Conservation (phyloP, 64 coral and sea anemone species). For the Stichodactyla helianthus region DNA sequence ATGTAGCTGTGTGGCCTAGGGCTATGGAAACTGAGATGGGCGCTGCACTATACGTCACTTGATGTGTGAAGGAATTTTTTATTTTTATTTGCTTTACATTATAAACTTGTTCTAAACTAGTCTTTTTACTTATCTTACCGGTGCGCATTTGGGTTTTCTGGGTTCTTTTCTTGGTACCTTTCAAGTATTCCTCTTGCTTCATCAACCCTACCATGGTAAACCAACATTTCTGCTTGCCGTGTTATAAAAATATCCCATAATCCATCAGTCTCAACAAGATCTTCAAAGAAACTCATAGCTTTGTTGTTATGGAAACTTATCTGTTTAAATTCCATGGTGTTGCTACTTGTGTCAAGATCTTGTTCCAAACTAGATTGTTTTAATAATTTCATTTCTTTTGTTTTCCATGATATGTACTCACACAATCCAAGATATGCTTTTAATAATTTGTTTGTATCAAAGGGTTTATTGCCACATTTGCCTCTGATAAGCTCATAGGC, state of each 20-base stretch:
- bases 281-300: slow-evolving; percentile 58
- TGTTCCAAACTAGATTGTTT: not conserved
- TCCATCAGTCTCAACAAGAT: slow-evolving; percentile 45
- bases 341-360: not conserved
- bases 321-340: slow-evolving; percentile 2
- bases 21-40: too few relatives aligned
- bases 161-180: slow-evolving; percentile 66
- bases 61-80: too few relatives aligned
- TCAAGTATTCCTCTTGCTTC: slow-evolving; percentile 48
- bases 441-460: slow-evolving; percentile 34
- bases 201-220: slow-evolving; percentile 49
- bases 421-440: slow-evolving; percentile 68
- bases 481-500: slow-evolving; percentile 65
- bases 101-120: not conserved
- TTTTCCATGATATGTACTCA: slow-evolving; percentile 67
- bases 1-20: too few relatives aligned
- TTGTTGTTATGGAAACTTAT: slow-evolving; percentile 61
- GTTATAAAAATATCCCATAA: slow-evolving; percentile 82
- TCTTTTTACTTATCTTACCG: slow-evolving; percentile 40
- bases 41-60: too few relatives aligned
- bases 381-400: slow-evolving; percentile 2
- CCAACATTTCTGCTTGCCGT: slow-evolving; percentile 62
- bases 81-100: not conserved
- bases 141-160: slow-evolving; percentile 84
- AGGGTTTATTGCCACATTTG: slow-evolving; percentile 50